Percentiles rank a stretch among this genome's conserved stretches.
Evolutionary conservation across 2,113 vertebrate species (phyloP).

Genomic region (Tragelaphus buxtoni): DNA sequence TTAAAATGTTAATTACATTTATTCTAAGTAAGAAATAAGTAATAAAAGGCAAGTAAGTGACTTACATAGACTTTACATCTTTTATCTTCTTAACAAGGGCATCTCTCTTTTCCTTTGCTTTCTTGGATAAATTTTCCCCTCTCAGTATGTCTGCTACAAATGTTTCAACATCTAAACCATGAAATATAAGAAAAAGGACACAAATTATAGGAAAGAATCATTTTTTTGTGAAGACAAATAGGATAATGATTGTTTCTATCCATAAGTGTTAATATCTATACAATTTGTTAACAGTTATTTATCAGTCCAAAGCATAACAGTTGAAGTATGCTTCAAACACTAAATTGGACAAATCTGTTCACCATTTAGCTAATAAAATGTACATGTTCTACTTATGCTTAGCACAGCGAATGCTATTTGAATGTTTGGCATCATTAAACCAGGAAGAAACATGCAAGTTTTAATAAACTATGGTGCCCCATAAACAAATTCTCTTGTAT

Average conservation of each 20-base stretch:
- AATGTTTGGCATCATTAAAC: conserved; percentile 76
- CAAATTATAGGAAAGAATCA: conserved; percentile 62
- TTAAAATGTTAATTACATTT: conserved; percentile 49
- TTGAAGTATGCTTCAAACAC: conserved; percentile 72
- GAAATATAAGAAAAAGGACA: conserved; percentile 65
- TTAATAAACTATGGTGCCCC: conserved; percentile 76
- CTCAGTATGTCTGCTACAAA: conserved; percentile 89
- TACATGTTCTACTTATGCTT: conserved; percentile 75
- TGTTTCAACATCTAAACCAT: conserved; percentile 87
- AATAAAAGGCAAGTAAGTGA: conserved; percentile 44
- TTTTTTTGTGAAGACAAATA: conserved; percentile 65
- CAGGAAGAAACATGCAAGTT: conserved; percentile 67
- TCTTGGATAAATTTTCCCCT: conserved; percentile 94
- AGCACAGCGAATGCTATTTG: conserved; percentile 78
- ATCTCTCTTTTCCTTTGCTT: conserved; percentile 92
- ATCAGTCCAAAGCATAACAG: conserved; percentile 61
- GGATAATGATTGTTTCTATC: conserved; percentile 56
- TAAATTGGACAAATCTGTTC: conserved; percentile 79
- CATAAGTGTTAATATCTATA: conserved; percentile 50
- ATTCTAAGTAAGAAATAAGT: conserved; percentile 42
- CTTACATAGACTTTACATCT: conserved; percentile 87
- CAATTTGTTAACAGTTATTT: conserved; percentile 69
- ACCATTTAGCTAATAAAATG: conserved; percentile 67
- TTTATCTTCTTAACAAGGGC: conserved; percentile 90
- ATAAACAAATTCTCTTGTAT: conserved; percentile 73